Percentiles rank a stretch among this genome's conserved stretches.
phyloP scores from a whole-genome alignment of 2,113 vertebrate species.

The Propithecus coquereli region DNA sequence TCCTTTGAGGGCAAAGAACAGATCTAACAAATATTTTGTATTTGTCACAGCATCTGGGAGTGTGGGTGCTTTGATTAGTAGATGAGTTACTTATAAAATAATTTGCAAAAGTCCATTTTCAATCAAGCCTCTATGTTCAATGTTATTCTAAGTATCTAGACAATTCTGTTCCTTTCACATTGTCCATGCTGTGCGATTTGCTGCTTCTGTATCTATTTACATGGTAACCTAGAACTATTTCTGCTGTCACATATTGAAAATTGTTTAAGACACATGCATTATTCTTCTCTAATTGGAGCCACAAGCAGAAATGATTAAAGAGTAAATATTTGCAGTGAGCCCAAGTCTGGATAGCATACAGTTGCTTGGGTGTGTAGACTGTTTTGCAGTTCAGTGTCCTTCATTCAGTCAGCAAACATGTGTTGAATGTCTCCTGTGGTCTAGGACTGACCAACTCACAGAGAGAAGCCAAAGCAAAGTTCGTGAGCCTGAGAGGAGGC shows the following conservation, averaged over 20 bases:
- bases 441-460: background rate
- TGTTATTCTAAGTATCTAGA: background rate
- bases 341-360: background rate
- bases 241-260: background rate
- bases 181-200: background rate
- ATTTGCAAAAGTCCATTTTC: background rate
- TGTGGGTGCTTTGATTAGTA: background rate
- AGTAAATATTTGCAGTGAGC: background rate
- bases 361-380: background rate
- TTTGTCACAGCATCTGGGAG: background rate
- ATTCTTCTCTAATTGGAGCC: background rate
- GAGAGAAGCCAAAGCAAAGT: background rate
- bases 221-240: background rate
- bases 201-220: background rate
- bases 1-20: background rate
- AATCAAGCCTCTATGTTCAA: background rate
- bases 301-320: background rate
- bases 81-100: background rate
- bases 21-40: background rate
- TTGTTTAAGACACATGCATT: background rate
- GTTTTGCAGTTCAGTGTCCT: background rate
- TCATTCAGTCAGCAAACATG: background rate
- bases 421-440: background rate
- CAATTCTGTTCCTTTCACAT: background rate
- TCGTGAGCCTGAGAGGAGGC: background rate